phyloP scores from a whole-genome alignment of 2,888 invertebrate genomes.

The Lamellibrachia satsuma region DNA sequence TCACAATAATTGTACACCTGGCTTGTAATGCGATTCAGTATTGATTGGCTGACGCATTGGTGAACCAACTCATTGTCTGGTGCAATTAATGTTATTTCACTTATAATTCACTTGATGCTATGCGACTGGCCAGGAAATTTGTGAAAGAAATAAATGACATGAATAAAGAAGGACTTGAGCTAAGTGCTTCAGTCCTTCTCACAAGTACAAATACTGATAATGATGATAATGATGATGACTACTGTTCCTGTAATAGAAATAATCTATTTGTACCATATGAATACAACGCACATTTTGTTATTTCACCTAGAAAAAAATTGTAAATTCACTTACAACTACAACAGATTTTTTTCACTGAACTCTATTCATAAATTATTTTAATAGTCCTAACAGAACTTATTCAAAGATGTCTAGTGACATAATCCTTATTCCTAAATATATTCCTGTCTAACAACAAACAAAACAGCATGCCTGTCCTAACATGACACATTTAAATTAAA shows the following conservation, averaged over 20 bases:
- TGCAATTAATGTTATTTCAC: not conserved
- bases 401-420: no score
- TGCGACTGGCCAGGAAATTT: not conserved
- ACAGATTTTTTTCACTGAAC: no score
- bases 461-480: not conserved
- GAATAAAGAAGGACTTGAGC: not conserved
- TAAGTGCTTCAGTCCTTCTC: not conserved
- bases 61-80: not conserved
- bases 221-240: no score
- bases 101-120: not conserved
- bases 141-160: not conserved
- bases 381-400: no score
- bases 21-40: not conserved
- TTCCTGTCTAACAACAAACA: not conserved
- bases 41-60: not conserved
- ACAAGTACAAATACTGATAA: no score
- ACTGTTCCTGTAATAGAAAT: no score
- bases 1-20: conserved; percentile 17
- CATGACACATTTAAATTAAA: not conserved
- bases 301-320: not conserved
- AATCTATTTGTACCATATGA: not conserved
- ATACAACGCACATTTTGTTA: not conserved
- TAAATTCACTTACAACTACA: no score
- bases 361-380: no score
- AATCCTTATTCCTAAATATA: not conserved